Evolutionary conservation across 2,888 invertebrate species (phyloP), one percentile per base, ranked within the genome.

Genomic region (Chalcis sispes): DNA sequence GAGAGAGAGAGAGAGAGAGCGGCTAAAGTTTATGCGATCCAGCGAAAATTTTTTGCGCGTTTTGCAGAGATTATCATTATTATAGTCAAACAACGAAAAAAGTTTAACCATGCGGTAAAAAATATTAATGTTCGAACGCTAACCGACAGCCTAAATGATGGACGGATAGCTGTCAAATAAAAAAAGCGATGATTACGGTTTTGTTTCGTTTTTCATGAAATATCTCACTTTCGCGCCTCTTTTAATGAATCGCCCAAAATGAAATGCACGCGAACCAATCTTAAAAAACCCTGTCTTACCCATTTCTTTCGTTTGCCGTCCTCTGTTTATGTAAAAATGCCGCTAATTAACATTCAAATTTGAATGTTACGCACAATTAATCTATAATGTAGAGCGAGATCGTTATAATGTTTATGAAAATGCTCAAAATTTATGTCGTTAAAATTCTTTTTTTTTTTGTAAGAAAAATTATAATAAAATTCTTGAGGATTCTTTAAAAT

Each of bases 121-220:
- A 42, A 56, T 42, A 54, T 52, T n/a, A n/a, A n/a, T n/a, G 32
- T 58, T 52, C 20, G 46, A 46, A 73, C 27, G 59, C 29, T 61
- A 78, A 70, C n/a, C 65, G 81, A 81, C 85, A 85, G 84, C 85
- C 83, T 79, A 83, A 78, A 81, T 79, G 86, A 78, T 85, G 86
- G 86, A 86, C 86, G 86, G 86, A 86, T 85, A 80, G 83, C 85
- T 85, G 84, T 79, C 81, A 75, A 77, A 74, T 1, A 48, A 66
- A 75, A 20, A 73, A 73, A 69, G 27, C 18, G 54, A 59, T 58
- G 8, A 7, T 23, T 20, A 48, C 29, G 7, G 27, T 46, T 29
- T 50, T 18, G 18, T 40, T 18, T 23, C 36, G 8, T 27, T 67
- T 58, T 59, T 13, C 5, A 32, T 36, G 23, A 50, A 5, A 7